Conservation (phyloP, 2,797 vertebrate species). For the Enoplosus armatus region DNA sequence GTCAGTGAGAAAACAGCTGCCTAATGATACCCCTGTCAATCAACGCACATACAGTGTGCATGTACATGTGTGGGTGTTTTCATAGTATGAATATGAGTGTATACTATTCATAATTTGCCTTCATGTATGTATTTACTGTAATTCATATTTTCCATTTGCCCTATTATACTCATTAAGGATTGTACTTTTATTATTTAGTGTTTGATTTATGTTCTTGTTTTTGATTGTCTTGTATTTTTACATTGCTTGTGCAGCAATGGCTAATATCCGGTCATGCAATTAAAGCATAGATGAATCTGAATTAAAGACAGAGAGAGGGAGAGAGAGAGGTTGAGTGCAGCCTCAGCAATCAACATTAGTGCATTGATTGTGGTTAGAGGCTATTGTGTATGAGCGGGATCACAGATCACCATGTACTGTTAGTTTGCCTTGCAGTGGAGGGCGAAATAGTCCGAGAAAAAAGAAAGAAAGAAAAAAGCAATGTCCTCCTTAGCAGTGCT, state of each 20-base stretch:
- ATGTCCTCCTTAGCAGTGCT: slow-evolving; percentile 49
- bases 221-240: background rate
- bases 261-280: slow-evolving; percentile 23
- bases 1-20: slow-evolving; percentile 38
- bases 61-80: background rate
- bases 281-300: slow-evolving; percentile 14
- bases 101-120: background rate
- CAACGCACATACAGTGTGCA: background rate
- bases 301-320: slow-evolving; percentile 1
- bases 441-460: background rate
- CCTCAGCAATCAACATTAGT: slow-evolving; percentile 52
- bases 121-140: background rate
- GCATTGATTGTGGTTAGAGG: slow-evolving; percentile 41
- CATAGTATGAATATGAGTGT: background rate
- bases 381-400: slow-evolving; percentile 41
- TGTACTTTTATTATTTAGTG: background rate
- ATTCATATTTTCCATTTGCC: background rate
- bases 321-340: slow-evolving; percentile 18
- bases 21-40: slow-evolving; percentile 38
- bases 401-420: slow-evolving; percentile 45
- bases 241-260: background rate
- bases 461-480: background rate
- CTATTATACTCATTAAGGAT: background rate
- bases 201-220: slow-evolving; percentile 3
- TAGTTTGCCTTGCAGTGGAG: slow-evolving; percentile 26